Evolutionary conservation across 2,888 invertebrate genomes (phyloP).

Genomic region (Encarsia formosa): DNA sequence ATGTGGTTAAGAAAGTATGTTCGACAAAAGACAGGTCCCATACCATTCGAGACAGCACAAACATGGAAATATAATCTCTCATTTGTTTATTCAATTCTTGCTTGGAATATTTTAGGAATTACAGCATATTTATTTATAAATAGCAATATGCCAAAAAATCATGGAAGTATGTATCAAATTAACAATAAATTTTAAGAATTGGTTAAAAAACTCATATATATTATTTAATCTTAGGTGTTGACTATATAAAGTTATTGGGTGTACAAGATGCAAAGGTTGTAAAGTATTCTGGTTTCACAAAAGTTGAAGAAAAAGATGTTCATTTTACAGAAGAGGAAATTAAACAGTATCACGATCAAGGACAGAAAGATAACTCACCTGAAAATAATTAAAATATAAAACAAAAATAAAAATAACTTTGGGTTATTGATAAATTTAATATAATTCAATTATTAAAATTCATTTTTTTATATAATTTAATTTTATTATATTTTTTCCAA

Average conservation of each 20-base stretch:
- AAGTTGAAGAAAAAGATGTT: constrained; percentile 22
- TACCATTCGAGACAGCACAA: background rate
- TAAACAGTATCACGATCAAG: background rate
- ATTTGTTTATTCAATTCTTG: background rate
- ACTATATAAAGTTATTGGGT: constrained; percentile 58
- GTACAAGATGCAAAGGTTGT: constrained; percentile 59
- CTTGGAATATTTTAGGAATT: constrained; percentile 9
- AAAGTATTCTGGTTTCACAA: constrained; percentile 55
- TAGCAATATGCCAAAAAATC: background rate
- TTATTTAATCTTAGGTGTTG: constrained; percentile 52
- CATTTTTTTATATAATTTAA: too few species aligned
- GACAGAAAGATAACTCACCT: too few species aligned
- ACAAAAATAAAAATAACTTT: background rate
- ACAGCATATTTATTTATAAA: background rate
- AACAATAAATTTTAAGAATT: background rate
- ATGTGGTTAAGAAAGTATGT: background rate
- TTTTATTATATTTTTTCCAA: background rate
- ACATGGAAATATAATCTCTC: constrained; percentile 1
- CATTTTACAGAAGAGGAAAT: constrained; percentile 20
- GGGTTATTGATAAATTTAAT: constrained; percentile 11
- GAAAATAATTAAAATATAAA: constrained; percentile 4
- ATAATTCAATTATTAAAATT: constrained; percentile 13
- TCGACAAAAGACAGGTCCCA: background rate
- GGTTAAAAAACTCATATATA: constrained; percentile 1
- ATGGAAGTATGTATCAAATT: background rate